Evolutionary conservation across 2,888 invertebrate species (phyloP).

Genomic region (Drosophila recens): DNA sequence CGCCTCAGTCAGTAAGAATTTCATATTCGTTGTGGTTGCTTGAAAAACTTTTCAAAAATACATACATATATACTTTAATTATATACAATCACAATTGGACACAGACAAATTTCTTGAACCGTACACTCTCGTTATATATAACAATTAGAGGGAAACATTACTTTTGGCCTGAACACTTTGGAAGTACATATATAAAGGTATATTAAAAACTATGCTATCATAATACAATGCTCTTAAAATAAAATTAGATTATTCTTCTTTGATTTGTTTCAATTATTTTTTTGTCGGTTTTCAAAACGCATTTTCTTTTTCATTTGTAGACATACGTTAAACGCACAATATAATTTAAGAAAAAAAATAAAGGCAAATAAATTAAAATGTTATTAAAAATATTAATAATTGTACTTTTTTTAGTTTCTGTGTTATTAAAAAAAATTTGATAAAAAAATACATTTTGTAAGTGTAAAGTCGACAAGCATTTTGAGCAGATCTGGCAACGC

Average conservation of each 20-base stretch:
- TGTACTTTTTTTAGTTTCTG: slow-evolving; percentile 65
- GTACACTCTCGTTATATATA: slow-evolving; percentile 25
- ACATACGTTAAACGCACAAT: slow-evolving; percentile 50
- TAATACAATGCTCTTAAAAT: slow-evolving; percentile 45
- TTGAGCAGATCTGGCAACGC: slow-evolving; percentile 35
- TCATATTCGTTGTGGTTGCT: slow-evolving; percentile 54
- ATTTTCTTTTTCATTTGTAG: slow-evolving; percentile 25
- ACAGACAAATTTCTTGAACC: slow-evolving; percentile 27
- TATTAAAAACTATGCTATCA: slow-evolving; percentile 50
- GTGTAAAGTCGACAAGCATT: slow-evolving; percentile 3
- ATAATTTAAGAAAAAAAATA: slow-evolving; percentile 25
- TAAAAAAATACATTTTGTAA: slow-evolving; percentile 33
- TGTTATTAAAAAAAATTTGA: slow-evolving; percentile 29
- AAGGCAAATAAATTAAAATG: slow-evolving; percentile 43
- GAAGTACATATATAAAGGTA: slow-evolving; percentile 61
- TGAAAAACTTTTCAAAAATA: slow-evolving; percentile 23
- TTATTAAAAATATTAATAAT: slow-evolving; percentile 36
- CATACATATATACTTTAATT: slow-evolving; percentile 26
- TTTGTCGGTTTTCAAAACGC: slow-evolving; percentile 54
- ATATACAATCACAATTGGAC: slow-evolving; percentile 41
- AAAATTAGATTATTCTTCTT: slow-evolving; percentile 19
- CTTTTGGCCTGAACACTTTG: slow-evolving; percentile 81
- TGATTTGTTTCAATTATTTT: slow-evolving; percentile 24
- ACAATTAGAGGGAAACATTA: slow-evolving; percentile 40
- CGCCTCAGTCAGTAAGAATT: slow-evolving; percentile 61